phyloP scores from a whole-genome alignment of 1,140 invertebrate genomes.

The Metopolophium dirhodum region DNA sequence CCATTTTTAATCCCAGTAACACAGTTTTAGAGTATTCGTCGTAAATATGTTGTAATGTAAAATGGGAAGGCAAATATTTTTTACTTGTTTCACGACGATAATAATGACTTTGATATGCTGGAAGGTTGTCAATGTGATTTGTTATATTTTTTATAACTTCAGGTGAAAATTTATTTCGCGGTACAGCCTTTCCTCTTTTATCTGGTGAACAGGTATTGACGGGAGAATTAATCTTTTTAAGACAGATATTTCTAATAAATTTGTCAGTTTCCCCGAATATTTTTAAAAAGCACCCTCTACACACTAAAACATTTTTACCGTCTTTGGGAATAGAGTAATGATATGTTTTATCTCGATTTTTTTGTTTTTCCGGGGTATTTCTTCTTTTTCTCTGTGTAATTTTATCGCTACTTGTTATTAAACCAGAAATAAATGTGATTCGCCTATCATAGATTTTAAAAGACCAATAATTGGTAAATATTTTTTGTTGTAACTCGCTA shows the following conservation, averaged over 20 bases:
- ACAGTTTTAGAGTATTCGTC: not conserved
- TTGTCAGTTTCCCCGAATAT: constrained; percentile 25
- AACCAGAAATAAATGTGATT: too few species aligned
- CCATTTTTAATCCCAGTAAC: too few species aligned
- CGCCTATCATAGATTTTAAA: too few species aligned
- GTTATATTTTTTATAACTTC: not conserved
- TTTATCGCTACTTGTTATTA: too few species aligned
- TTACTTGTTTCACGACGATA: constrained; percentile 11
- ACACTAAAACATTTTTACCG: constrained; percentile 9
- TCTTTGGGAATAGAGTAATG: constrained; percentile 20
- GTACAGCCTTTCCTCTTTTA: constrained; percentile 28
- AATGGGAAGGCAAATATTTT: constrained; percentile 15
- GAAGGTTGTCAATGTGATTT: not conserved
- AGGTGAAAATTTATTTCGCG: constrained; percentile 6
- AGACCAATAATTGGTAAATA: too few species aligned
- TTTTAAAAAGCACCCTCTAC: constrained; percentile 15
- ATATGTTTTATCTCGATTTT: not conserved
- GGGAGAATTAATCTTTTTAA: not conserved
- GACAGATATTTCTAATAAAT: constrained; percentile 35
- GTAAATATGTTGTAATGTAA: not conserved
- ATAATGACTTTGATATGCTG: constrained; percentile 26
- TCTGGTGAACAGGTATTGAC: constrained; percentile 13
- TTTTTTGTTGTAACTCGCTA: too few species aligned
- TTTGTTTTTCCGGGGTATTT: too few species aligned
- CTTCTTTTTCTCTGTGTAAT: too few species aligned